These are phyloP conservation scores for Brachirus orientalis DNA, from an alignment of 2,113 vertebrate species.

Conservation along the genomic window DNA sequence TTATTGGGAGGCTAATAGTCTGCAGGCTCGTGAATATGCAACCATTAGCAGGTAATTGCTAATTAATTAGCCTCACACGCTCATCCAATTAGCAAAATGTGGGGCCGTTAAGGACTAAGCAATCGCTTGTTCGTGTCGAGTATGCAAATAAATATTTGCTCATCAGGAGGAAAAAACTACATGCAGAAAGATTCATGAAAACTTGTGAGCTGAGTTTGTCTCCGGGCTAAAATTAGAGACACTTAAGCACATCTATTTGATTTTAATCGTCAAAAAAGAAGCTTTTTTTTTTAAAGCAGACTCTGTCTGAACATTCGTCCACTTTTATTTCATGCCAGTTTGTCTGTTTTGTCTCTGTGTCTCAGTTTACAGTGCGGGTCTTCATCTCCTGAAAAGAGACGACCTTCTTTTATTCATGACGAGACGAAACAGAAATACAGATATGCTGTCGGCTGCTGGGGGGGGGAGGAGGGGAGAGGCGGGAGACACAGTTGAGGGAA, in stretches of 20 bases:
- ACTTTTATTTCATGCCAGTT: constrained; percentile 3
- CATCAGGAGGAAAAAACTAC: constrained; percentile 38
- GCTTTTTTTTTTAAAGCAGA: constrained; percentile 8
- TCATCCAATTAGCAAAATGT: constrained; percentile 72
- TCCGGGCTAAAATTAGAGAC: too few species aligned
- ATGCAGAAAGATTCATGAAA: too few species aligned
- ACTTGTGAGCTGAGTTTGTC: too few species aligned
- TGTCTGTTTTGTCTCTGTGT: background rate
- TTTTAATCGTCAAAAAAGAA: too few species aligned
- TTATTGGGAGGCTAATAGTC: constrained; percentile 71
- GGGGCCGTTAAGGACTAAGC: constrained; percentile 68
- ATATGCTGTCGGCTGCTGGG: constrained; percentile 4
- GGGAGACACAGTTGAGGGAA: background rate
- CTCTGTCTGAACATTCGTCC: constrained; percentile 21
- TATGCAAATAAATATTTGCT: constrained; percentile 72
- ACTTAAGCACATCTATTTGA: too few species aligned
- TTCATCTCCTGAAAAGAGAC: background rate
- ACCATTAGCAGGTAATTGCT: constrained; percentile 75
- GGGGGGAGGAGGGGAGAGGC: too few species aligned
- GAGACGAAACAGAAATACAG: constrained; percentile 36
- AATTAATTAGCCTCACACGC: constrained; percentile 74
- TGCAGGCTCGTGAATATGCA: constrained; percentile 67
- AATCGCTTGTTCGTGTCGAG: constrained; percentile 67
- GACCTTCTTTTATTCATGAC: constrained; percentile 16
- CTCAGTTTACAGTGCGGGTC: background rate